phyloP scores from a whole-genome alignment of 2,113 vertebrate species.

The Dasyprocta punctata region DNA sequence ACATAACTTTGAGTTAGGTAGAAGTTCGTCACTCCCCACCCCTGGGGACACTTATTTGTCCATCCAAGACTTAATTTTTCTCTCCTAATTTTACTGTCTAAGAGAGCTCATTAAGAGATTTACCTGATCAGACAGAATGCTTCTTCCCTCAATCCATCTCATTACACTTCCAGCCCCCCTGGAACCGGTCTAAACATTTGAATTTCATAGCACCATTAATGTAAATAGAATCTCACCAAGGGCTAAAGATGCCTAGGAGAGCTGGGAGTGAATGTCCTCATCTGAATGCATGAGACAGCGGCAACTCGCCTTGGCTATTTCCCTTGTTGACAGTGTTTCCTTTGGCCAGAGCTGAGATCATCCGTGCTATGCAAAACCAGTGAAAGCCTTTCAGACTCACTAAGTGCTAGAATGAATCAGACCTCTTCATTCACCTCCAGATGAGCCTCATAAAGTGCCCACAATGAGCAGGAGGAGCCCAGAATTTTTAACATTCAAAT shows the following conservation, averaged over 20 bases:
- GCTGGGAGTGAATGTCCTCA: constrained; percentile 33
- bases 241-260: constrained; percentile 49
- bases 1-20: not conserved
- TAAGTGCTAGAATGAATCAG: not conserved
- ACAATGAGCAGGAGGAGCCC: too few species aligned
- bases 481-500: not conserved
- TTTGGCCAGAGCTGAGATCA: constrained; percentile 15
- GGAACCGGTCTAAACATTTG: constrained; percentile 55
- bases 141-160: constrained; percentile 57
- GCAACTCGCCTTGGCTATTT: not conserved
- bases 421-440: not conserved
- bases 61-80: constrained; percentile 36
- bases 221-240: constrained; percentile 69
- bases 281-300: constrained; percentile 34
- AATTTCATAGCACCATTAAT: constrained; percentile 67
- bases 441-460: not conserved
- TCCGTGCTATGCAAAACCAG: not conserved
- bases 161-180: not conserved
- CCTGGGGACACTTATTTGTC: not conserved
- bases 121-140: constrained; percentile 58
- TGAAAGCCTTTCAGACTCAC: not conserved
- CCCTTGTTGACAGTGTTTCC: constrained; percentile 38
- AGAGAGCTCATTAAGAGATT: constrained; percentile 62
- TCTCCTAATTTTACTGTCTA: constrained; percentile 50
- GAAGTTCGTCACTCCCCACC: not conserved